phyloP scores from a whole-genome alignment of 2,797 vertebrate species.

The Spea hammondii region DNA sequence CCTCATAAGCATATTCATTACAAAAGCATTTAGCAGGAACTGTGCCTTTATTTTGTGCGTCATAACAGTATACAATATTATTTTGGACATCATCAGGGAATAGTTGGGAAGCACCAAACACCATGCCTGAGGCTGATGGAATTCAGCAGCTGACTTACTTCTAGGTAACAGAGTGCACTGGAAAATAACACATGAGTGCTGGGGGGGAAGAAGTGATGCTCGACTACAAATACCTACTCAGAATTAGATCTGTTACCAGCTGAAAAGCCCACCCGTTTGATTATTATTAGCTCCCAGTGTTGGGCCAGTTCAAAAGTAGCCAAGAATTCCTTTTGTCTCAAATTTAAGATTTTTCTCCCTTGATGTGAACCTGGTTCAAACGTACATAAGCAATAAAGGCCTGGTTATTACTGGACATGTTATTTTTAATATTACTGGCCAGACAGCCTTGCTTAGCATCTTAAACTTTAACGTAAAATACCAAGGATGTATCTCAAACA shows the following conservation, averaged over 20 bases:
- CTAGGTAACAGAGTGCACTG: conserved; percentile 51
- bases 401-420: too few species aligned
- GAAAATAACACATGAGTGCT: conserved; percentile 58
- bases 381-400: not conserved
- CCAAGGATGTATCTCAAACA: too few species aligned
- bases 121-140: conserved; percentile 67
- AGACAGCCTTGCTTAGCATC: too few species aligned
- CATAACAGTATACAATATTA: conserved; percentile 52
- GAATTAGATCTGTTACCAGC: conserved; percentile 83
- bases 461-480: too few species aligned
- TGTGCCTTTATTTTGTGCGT: conserved; percentile 53
- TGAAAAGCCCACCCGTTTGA: conserved; percentile 70
- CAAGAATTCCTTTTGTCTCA: conserved; percentile 24
- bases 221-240: conserved; percentile 64
- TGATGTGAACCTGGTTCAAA: not conserved
- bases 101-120: conserved; percentile 59
- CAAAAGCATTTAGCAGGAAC: conserved; percentile 3
- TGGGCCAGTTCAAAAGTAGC: conserved; percentile 24
- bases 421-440: too few species aligned
- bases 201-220: conserved; percentile 53
- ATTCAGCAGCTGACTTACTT: conserved; percentile 71
- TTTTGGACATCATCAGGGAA: conserved; percentile 58
- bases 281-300: conserved; percentile 66
- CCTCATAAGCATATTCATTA: not conserved
- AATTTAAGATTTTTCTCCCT: not conserved